Base-by-base conservation (phyloP, 2,797 vertebrate genomes). In the Gymnoscopelus microlampas region DNA sequence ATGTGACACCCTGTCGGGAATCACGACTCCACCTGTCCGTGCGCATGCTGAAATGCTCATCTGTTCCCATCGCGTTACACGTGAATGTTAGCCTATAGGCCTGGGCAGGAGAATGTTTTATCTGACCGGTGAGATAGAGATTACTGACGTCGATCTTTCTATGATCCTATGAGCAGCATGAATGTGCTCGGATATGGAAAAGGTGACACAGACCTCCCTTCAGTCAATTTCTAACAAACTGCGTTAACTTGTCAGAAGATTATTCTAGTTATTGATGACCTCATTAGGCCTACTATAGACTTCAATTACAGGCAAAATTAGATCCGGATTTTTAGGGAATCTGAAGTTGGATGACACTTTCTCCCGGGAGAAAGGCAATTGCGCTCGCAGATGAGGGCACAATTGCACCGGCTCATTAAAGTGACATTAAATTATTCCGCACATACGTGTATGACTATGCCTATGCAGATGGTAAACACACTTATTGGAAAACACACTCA, bases 321-420 rank as follows among this genome's bases (percentile, higher is more conserved):
- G 83, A 87, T 89, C 84, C 79, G 87, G 88, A 83, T 89, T 79
- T 14, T 57, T 76, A 79, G 81, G 83, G 86, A 88, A 87, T 90
- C 81, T 81, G 83, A 89, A 89, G 87, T 91, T 91, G 87, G 90
- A 89, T 84, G 82, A 73, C 83, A 79, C 87, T 85, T 85, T 66
- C 82, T 88, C 85, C 79, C 74, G 75, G 89, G 86, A 85, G 87
- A 77, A 78, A 86, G 83, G 87, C 87, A 89, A 90, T 90, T 89
- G 89, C 83, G 66, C 83, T 12, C 35, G 44, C 86, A 63, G 83
- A 82, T 67, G 85, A 87, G 84, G 75, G 75, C 79, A 78, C 80
- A 80, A 83, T 73, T 19, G 78, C 88, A 89, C 87, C 74, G 79
- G 82, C 80, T 87, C 77, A 71, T 79, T 81, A 83, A 79, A 74